These are phyloP conservation scores for Tragelaphus buxtoni DNA, from an alignment of 2,113 vertebrate species.

Conservation along the genomic window DNA sequence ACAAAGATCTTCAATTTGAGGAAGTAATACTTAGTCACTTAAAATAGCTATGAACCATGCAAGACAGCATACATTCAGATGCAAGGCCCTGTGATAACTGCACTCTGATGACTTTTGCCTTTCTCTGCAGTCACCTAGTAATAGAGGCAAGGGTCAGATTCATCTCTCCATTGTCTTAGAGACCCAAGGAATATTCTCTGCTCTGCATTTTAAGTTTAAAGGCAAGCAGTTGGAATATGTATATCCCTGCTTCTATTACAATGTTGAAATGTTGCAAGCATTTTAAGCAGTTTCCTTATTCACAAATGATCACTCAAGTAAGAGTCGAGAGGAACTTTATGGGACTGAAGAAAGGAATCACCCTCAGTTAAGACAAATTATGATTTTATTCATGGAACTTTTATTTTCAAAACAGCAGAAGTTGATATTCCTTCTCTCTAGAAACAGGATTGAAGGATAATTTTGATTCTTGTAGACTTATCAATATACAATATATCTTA, in stretches of 20 bases:
- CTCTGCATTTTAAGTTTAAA: neutral
- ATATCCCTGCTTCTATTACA: neutral
- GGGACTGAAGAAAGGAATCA: conserved; percentile 67
- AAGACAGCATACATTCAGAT: neutral
- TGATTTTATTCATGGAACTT: conserved; percentile 42
- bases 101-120: neutral
- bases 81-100: neutral
- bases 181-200: accelerated
- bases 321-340: conserved; percentile 54
- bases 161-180: neutral
- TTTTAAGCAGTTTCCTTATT: neutral
- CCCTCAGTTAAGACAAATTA: conserved; percentile 64
- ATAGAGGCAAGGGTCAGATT: accelerated
- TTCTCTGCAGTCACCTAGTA: neutral
- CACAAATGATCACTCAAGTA: neutral
- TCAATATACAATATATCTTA: neutral
- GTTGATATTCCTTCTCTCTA: conserved; percentile 28
- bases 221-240: neutral
- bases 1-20: neutral
- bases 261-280: neutral
- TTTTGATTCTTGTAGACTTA: neutral
- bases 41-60: neutral
- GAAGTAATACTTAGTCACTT: neutral
- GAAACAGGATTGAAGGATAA: neutral
- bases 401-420: conserved; percentile 58